Evolutionary conservation across 2,888 invertebrate species (phyloP).

Genomic region (Eupithecia tripunctaria): DNA sequence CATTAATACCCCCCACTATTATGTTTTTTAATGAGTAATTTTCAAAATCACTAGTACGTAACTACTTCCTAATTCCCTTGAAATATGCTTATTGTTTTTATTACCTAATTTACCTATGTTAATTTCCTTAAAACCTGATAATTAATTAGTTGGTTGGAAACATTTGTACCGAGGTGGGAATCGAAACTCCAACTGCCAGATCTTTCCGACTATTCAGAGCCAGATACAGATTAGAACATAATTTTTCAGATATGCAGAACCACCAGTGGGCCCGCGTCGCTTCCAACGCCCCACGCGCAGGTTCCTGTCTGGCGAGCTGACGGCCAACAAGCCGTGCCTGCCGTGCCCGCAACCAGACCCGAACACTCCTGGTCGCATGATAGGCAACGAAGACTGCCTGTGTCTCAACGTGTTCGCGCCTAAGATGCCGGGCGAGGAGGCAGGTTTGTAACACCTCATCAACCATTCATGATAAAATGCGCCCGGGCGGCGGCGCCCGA

Average conservation of each 20-base stretch:
- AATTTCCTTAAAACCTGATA: no score
- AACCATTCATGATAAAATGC: background rate
- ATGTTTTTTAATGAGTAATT: no score
- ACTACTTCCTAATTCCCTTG: no score
- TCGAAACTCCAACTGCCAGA: no score
- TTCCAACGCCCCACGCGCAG: slow-evolving; percentile 75
- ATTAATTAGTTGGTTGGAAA: no score
- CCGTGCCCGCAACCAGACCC: slow-evolving; percentile 75
- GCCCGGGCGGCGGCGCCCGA: background rate
- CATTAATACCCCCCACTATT: no score
- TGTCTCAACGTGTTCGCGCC: slow-evolving; percentile 91
- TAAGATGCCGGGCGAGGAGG: slow-evolving; percentile 86
- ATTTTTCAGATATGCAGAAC: slow-evolving; percentile 73
- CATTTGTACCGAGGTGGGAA: no score
- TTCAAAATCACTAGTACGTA: no score
- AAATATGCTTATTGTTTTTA: no score
- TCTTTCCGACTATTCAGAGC: no score
- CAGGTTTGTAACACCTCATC: slow-evolving; percentile 56
- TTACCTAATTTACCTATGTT: no score
- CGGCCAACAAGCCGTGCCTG: slow-evolving; percentile 63
- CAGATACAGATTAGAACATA: background rate
- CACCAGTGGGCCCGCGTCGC: slow-evolving; percentile 72
- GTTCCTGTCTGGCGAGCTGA: slow-evolving; percentile 71
- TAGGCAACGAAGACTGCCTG: slow-evolving; percentile 88
- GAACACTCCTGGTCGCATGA: slow-evolving; percentile 55